These are phyloP conservation scores for Ophiodon elongatus DNA, from an alignment of 2,113 vertebrate species.

Conservation along the genomic window DNA sequence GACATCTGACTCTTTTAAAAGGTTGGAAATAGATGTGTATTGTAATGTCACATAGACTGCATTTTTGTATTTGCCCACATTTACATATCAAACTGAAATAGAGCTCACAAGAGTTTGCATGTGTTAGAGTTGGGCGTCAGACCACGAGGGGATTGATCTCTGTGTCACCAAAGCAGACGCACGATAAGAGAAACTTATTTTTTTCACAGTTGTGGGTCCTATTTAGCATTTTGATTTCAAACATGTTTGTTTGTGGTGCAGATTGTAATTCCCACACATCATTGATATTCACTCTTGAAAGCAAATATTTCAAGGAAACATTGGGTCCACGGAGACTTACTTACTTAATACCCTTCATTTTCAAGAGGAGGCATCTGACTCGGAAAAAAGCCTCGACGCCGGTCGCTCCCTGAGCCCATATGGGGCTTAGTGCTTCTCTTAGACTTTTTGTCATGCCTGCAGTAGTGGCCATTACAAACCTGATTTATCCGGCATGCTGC, in stretches of 20 bases:
- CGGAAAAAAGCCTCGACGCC: slow-evolving; percentile 34
- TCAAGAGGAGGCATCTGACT: slow-evolving; percentile 39
- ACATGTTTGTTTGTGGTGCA: slow-evolving; percentile 71
- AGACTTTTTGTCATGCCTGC: slow-evolving; percentile 66
- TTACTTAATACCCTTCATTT: slow-evolving; percentile 60
- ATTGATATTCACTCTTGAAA: slow-evolving; percentile 79
- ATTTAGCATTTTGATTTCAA: slow-evolving; percentile 74
- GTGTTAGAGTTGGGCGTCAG: background rate
- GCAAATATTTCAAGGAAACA: slow-evolving; percentile 79
- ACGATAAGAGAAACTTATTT: slow-evolving; percentile 4
- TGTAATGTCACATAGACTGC: background rate
- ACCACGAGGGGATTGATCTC: slow-evolving; percentile 9
- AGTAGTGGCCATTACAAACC: slow-evolving; percentile 63
- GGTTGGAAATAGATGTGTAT: background rate
- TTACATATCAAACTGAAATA: background rate
- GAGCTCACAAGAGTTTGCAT: background rate
- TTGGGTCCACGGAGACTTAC: slow-evolving; percentile 63
- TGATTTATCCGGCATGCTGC: slow-evolving; percentile 66
- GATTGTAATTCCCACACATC: slow-evolving; percentile 73
- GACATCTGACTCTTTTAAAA: background rate
- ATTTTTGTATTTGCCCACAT: background rate
- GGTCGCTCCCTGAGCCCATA: slow-evolving; percentile 25
- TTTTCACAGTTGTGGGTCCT: slow-evolving; percentile 23
- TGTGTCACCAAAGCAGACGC: slow-evolving; percentile 21
- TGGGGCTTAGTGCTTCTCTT: slow-evolving; percentile 35